Percentiles rank a stretch among this genome's conserved stretches.
Evolutionary conservation across 2,113 vertebrate species (phyloP).

Genomic region (Steatornis caripensis): DNA sequence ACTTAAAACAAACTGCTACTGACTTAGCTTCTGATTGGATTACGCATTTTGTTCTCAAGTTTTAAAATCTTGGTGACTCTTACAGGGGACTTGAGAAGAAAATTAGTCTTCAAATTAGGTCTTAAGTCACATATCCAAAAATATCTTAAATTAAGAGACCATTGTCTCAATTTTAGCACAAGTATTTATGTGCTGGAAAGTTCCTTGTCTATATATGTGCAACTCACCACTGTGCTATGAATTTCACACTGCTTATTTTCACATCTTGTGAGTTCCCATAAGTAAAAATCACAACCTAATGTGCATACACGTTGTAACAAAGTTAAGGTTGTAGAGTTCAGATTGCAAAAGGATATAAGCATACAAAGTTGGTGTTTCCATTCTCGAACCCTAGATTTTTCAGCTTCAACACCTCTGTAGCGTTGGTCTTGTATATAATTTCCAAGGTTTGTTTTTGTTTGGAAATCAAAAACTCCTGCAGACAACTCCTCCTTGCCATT

Average conservation of each 20-base stretch:
- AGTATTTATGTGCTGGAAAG: neutral
- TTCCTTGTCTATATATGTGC: neutral
- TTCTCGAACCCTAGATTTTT: neutral
- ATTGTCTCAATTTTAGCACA: neutral
- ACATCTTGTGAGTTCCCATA: neutral
- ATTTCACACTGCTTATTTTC: neutral
- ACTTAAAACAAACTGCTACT: neutral
- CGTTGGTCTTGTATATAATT: neutral
- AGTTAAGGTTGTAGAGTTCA: neutral
- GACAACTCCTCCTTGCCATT: neutral
- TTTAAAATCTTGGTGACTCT: neutral
- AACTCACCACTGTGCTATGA: neutral
- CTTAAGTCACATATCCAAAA: neutral
- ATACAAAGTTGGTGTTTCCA: neutral
- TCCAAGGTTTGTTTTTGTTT: neutral
- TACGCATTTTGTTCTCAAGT: neutral
- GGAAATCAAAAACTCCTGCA: neutral
- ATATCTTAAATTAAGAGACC: neutral
- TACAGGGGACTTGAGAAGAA: neutral
- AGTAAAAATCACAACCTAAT: neutral
- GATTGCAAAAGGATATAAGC: rapidly evolving
- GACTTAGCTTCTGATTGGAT: neutral
- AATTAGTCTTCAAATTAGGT: neutral
- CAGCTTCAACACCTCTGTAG: neutral
- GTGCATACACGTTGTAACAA: neutral